Percentiles rank a stretch among this genome's conserved stretches.
Evolutionary conservation across 2,797 vertebrate species (phyloP).

Genomic region (Zalophus californianus): DNA sequence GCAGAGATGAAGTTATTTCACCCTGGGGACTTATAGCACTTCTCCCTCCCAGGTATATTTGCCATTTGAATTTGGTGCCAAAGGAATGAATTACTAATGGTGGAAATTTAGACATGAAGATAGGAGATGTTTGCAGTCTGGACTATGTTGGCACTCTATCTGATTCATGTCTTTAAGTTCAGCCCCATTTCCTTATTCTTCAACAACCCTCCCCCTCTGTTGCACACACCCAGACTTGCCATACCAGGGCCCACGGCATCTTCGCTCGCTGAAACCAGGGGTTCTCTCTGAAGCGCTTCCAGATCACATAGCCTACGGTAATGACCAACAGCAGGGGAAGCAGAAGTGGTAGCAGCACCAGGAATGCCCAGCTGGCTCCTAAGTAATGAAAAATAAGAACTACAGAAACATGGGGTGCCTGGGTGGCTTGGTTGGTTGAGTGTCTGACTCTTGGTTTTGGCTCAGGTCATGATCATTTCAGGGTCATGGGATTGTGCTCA

Average conservation of each 20-base stretch:
- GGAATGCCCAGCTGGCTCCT: slow-evolving; percentile 45
- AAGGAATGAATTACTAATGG: neutral
- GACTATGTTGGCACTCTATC: neutral
- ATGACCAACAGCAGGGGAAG: neutral
- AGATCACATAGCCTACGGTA: neutral
- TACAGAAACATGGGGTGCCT: neutral
- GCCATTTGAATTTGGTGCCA: neutral
- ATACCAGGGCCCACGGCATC: slow-evolving; percentile 78
- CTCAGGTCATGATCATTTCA: neutral
- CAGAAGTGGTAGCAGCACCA: neutral
- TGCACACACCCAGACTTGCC: neutral
- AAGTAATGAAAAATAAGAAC: neutral
- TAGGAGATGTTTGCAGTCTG: fast-evolving
- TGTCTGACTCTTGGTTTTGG: neutral
- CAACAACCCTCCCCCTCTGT: neutral
- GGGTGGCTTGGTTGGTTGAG: neutral
- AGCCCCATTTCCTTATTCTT: neutral
- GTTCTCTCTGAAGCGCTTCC: slow-evolving; percentile 21
- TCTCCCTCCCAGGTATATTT: neutral
- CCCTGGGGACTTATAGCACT: neutral
- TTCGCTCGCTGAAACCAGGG: slow-evolving; percentile 53
- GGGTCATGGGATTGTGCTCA: neutral
- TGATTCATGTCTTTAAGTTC: neutral
- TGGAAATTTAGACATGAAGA: neutral
- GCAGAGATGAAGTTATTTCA: neutral